Evolutionary conservation across 2,888 invertebrate species (phyloP), one percentile per base, ranked within the genome.

Genomic region (Cataglyphis albicans): DNA sequence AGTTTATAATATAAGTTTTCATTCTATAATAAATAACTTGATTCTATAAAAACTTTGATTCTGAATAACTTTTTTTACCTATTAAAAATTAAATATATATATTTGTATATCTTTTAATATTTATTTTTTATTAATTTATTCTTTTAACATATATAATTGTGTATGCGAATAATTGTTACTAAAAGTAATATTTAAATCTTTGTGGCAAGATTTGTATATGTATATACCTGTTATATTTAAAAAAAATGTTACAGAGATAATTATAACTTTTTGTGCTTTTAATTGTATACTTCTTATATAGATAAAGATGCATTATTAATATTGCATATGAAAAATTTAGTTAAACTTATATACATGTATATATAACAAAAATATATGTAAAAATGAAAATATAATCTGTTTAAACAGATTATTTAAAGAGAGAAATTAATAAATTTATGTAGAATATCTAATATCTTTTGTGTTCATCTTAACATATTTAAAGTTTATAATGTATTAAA

Each of bases 1-100:
- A 80, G 25, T 81, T 84, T 84, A 61, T 74, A 82, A 82, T 67
- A 64, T 73, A 83, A 81, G 72, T 65, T 70, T 78, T 74, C 81
- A 35, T 83, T 84, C 52, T 88, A 63, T 61, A 52, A 68, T 78
- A 78, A 73, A 72, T 78, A 44, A 73, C 25, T 25, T 25, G 25
- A 25, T 25, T 25, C 25, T 25, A 25, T 25, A 25, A 25, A n/a
- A n/a, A n/a, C n/a, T n/a, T n/a, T n/a, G n/a, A n/a, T n/a, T n/a
- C n/a, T 25, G 57, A 68, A 48, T 38, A 41, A 63, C 55, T 63
- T 83, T 32, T 35, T 52, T 83, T 44, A 63, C 41, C 52, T n/a
- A 61, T 18, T 44, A 41, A 41, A 12, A 6, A 6, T 7, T 25
- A 61, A 48, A 61, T 81, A 61, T 41, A 48, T 48, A 18, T 48